phyloP scores from a whole-genome alignment of 1,140 invertebrate species.

The Heliothis virescens region DNA sequence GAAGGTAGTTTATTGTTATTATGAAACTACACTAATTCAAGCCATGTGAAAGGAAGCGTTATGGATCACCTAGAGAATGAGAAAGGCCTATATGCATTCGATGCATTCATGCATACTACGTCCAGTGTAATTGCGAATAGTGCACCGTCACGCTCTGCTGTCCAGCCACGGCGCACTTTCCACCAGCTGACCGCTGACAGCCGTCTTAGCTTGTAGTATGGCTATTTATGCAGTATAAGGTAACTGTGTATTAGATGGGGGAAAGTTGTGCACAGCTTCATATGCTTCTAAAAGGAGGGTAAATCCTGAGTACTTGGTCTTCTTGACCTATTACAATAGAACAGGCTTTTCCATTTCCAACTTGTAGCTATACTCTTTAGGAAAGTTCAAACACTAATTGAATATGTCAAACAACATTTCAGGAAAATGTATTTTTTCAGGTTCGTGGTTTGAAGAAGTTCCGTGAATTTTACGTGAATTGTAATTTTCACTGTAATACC shows the following conservation, averaged over 20 bases:
- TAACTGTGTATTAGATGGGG: neutral
- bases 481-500: too few relatives aligned
- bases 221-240: neutral
- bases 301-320: neutral
- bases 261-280: neutral
- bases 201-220: neutral
- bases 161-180: conserved; percentile 12
- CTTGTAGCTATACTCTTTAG: too few relatives aligned
- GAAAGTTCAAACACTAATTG: too few relatives aligned
- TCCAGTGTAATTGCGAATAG: neutral
- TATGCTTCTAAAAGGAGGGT: neutral
- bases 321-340: neutral
- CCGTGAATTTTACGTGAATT: too few relatives aligned
- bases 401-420: too few relatives aligned
- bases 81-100: neutral
- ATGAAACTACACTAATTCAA: neutral
- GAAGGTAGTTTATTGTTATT: too few relatives aligned
- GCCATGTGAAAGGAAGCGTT: neutral
- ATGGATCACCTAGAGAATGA: neutral
- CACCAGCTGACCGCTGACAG: conserved; percentile 8
- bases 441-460: too few relatives aligned
- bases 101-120: neutral
- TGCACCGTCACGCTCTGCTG: neutral
- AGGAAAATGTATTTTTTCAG: too few relatives aligned
- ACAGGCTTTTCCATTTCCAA: too few relatives aligned